Conservation (phyloP, 2,113 vertebrate genomes). For the Indicator maculatus region DNA sequence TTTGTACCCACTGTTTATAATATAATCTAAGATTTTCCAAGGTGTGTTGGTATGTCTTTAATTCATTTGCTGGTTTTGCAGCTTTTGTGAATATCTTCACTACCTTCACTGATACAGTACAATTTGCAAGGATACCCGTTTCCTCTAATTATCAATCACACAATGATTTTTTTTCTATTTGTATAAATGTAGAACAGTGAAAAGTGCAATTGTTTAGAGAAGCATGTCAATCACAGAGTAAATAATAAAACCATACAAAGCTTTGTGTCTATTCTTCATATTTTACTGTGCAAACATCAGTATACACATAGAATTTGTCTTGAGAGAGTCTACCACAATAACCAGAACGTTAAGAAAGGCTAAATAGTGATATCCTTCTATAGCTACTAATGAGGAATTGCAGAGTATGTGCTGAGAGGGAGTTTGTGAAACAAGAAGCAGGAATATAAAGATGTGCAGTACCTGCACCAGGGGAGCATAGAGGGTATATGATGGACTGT, state of each 20-base stretch:
- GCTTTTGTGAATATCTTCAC: not conserved
- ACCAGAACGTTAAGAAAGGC: not conserved
- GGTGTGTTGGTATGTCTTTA: not conserved
- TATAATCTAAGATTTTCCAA: not conserved
- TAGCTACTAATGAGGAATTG: not conserved
- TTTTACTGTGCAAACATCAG: not conserved
- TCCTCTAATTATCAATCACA: not conserved
- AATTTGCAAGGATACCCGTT: not conserved
- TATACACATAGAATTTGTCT: not conserved
- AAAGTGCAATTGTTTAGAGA: not conserved
- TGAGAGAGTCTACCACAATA: not conserved
- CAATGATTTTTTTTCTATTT: not conserved
- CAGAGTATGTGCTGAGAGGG: not conserved
- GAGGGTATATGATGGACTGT: accelerated
- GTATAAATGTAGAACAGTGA: not conserved
- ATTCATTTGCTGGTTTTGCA: not conserved
- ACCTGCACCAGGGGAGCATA: accelerated
- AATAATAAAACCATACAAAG: not conserved
- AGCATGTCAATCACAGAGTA: not conserved
- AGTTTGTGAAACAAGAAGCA: not conserved
- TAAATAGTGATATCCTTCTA: not conserved
- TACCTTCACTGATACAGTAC: not conserved
- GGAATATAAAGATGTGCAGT: not conserved
- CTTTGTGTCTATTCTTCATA: not conserved
- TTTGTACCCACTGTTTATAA: not conserved